phyloP scores from a whole-genome alignment of 2,797 vertebrate species.

The Pseudomugil tenellus region DNA sequence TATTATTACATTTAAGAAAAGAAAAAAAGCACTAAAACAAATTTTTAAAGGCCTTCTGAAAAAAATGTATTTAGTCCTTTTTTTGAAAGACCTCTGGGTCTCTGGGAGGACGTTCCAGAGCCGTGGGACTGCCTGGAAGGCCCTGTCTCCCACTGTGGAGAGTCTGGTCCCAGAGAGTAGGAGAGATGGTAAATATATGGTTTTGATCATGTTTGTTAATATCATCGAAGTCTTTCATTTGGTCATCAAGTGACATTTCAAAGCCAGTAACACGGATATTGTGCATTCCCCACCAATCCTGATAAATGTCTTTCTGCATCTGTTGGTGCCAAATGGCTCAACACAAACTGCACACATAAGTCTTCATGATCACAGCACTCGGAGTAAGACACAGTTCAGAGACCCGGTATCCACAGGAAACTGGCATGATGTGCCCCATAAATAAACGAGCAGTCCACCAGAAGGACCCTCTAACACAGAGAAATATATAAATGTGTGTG shows the following conservation, averaged over 20 bases:
- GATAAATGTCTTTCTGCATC: constrained; percentile 52
- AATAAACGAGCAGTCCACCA: constrained; percentile 43
- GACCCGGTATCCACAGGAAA: constrained; percentile 37
- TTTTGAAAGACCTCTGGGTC: too few relatives aligned
- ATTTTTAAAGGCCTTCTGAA: too few relatives aligned
- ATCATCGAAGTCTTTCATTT: constrained; percentile 25
- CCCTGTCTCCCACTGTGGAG: too few relatives aligned
- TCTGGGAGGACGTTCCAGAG: too few relatives aligned
- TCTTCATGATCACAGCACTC: constrained; percentile 43
- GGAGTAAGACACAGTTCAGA: constrained; percentile 27
- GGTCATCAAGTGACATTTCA: constrained; percentile 14
- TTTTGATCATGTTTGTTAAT: neutral
- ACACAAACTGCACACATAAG: constrained; percentile 29
- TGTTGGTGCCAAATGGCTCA: constrained; percentile 46
- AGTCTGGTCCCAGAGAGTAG: too few relatives aligned
- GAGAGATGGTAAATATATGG: too few relatives aligned
- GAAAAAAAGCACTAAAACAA: too few relatives aligned
- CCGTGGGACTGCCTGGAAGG: too few relatives aligned
- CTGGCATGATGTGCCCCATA: constrained; percentile 32
- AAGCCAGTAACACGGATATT: constrained; percentile 39
- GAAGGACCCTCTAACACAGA: constrained; percentile 14
- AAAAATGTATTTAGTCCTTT: too few relatives aligned
- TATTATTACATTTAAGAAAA: too few relatives aligned
- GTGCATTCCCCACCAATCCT: constrained; percentile 47
- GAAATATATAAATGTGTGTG: constrained; percentile 4